Percentiles rank a stretch among this genome's conserved stretches.
phyloP scores from a whole-genome alignment of 2,888 invertebrate species.

The Timema cristinae region DNA sequence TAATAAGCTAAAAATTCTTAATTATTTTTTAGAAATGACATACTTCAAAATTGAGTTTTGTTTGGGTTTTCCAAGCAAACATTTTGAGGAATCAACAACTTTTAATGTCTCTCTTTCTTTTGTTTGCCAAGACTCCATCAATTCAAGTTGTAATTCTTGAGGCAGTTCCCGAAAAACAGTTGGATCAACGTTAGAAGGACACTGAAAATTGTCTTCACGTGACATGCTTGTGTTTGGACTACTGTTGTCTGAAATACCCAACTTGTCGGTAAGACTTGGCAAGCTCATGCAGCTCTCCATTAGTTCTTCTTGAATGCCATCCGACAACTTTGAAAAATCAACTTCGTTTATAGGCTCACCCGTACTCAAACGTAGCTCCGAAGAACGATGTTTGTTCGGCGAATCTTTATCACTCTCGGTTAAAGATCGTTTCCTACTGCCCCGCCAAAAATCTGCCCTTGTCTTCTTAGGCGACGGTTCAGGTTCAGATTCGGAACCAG shows the following conservation, averaged over 20 bases:
- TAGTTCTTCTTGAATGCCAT: constrained; percentile 8
- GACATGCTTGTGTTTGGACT: not conserved
- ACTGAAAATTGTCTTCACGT: constrained; percentile 36
- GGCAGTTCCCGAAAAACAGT: constrained; percentile 68
- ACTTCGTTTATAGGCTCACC: constrained; percentile 50
- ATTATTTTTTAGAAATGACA: constrained; percentile 19
- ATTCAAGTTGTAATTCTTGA: constrained; percentile 65
- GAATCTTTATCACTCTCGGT: constrained; percentile 44
- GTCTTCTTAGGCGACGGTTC: constrained; percentile 76
- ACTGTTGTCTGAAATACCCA: not conserved
- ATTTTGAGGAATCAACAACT: not conserved
- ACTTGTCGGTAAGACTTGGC: not conserved
- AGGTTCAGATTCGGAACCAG: constrained; percentile 60
- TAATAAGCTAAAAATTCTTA: too few species aligned
- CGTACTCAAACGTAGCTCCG: constrained; percentile 62
- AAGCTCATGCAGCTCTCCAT: not conserved
- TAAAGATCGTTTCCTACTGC: constrained; percentile 19
- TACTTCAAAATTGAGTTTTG: constrained; percentile 23
- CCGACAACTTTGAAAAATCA: constrained; percentile 19
- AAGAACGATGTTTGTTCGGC: constrained; percentile 65
- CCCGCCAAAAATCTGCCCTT: constrained; percentile 48
- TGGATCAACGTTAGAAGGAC: constrained; percentile 64
- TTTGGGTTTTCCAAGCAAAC: constrained; percentile 8
- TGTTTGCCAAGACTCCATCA: constrained; percentile 63
- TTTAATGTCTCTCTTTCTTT: constrained; percentile 33